These are phyloP conservation scores for Sinocyclocheilus anshuiensis DNA, from an alignment of 2,113 vertebrate genomes.

Conservation along the genomic window DNA sequence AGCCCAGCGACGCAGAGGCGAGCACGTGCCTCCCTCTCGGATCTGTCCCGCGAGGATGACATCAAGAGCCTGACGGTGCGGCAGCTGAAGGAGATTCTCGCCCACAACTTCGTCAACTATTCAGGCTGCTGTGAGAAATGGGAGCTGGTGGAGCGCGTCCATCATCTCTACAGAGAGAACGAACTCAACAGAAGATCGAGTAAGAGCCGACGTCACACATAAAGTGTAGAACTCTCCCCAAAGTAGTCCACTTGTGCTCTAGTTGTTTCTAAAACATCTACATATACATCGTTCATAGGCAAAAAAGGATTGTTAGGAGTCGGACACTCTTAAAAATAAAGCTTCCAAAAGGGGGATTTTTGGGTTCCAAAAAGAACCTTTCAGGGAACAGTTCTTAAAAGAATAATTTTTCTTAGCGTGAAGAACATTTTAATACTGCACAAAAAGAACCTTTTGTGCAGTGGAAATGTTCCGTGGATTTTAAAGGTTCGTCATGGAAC, in stretches of 20 bases:
- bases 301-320: no score
- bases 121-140: slow-evolving; percentile 99
- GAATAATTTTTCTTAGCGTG: no score
- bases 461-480: no score
- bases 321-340: no score
- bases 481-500: no score
- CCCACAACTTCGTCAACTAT: slow-evolving; percentile 96
- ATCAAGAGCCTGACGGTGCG: slow-evolving; percentile 90
- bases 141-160: slow-evolving; percentile 96
- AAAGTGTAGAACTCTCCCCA: background rate
- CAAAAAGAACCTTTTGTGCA: no score
- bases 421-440: no score
- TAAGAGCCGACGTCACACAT: slow-evolving; percentile 65
- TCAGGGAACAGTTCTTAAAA: no score
- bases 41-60: slow-evolving; percentile 87
- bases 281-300: no score
- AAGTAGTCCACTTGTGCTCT: background rate
- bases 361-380: no score
- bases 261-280: background rate
- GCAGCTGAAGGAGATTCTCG: slow-evolving; percentile 96
- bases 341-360: no score
- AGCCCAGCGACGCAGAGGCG: slow-evolving; percentile 82
- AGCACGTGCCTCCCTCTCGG: slow-evolving; percentile 88
- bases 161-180: slow-evolving; percentile 89
- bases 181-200: slow-evolving; percentile 91